Percentiles rank a stretch among this genome's conserved stretches.
These are phyloP conservation scores for Andrena hattorfiana DNA, from an alignment of 2,888 invertebrate genomes.

Conservation along the genomic window DNA sequence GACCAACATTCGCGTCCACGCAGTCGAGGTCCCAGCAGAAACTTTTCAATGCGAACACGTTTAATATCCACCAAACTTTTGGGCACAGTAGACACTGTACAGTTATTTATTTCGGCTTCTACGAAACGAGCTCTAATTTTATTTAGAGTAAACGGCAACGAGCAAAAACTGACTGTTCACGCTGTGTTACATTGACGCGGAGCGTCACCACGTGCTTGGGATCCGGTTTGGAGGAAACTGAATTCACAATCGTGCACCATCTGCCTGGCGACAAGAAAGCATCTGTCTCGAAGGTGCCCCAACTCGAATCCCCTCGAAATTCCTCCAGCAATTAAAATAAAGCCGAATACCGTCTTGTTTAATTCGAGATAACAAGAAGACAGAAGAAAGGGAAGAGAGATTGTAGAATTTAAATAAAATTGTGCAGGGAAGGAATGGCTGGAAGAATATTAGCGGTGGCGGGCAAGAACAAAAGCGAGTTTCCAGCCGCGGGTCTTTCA, in stretches of 20 bases:
- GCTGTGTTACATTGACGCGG: slow-evolving; percentile 43
- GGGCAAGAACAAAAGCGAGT: slow-evolving; percentile 39
- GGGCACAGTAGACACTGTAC: too few relatives aligned
- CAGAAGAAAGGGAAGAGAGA: too few relatives aligned
- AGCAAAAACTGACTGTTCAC: slow-evolving; percentile 29
- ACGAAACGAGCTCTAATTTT: background rate
- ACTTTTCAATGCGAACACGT: background rate
- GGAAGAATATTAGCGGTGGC: slow-evolving; percentile 1
- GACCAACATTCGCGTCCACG: background rate
- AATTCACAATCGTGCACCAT: slow-evolving; percentile 56
- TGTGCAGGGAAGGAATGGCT: background rate
- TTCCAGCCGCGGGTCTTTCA: slow-evolving; percentile 14
- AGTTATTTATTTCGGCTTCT: background rate
- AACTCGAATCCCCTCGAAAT: slow-evolving; percentile 14
- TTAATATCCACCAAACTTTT: slow-evolving; percentile 22
- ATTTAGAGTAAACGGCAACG: slow-evolving; percentile 1
- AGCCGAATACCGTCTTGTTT: too few relatives aligned
- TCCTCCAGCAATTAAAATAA: background rate
- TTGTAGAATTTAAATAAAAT: background rate
- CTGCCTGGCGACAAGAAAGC: slow-evolving; percentile 48
- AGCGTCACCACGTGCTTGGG: slow-evolving; percentile 59
- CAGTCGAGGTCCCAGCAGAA: background rate
- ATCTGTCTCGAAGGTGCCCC: slow-evolving; percentile 9
- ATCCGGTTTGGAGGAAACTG: slow-evolving; percentile 65
- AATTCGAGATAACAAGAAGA: too few relatives aligned